A percentile compares a stretch with the other conserved stretches of the same genome.
Conservation (phyloP, 2,888 invertebrate genomes). For the Hypercompe scribonia region DNA sequence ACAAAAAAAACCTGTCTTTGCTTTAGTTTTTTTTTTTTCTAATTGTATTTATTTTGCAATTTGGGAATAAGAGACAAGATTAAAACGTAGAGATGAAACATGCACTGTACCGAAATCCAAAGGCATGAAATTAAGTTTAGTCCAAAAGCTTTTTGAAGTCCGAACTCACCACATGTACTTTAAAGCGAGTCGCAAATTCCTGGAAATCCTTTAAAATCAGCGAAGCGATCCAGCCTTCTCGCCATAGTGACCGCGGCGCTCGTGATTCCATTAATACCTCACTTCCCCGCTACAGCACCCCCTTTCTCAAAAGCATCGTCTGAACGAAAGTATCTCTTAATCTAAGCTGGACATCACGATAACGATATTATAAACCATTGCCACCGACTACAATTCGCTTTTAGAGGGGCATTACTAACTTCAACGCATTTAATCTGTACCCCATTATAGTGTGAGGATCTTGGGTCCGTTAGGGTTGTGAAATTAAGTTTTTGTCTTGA, state of each 20-base stretch:
- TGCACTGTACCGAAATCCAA: slow-evolving; percentile 38
- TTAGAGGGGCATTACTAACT: slow-evolving; percentile 79
- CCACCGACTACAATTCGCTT: slow-evolving; percentile 80
- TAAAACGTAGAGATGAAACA: slow-evolving; percentile 21
- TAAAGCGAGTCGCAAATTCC: slow-evolving; percentile 66
- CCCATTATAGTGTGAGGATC: slow-evolving; percentile 69
- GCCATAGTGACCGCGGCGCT: slow-evolving; percentile 65
- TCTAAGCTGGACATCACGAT: slow-evolving; percentile 78
- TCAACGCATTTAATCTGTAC: slow-evolving; percentile 78
- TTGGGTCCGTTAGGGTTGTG: slow-evolving; percentile 54
- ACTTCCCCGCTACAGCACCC: slow-evolving; percentile 44
- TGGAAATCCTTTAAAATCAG: slow-evolving; percentile 76
- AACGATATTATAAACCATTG: slow-evolving; percentile 81
- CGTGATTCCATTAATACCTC: slow-evolving; percentile 73
- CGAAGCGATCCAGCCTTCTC: slow-evolving; percentile 62
- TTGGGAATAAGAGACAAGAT: background rate
- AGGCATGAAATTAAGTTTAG: slow-evolving; percentile 56
- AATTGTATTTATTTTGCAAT: background rate
- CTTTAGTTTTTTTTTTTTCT: too few species aligned
- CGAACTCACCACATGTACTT: slow-evolving; percentile 64
- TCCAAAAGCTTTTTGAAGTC: slow-evolving; percentile 66
- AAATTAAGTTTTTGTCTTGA: slow-evolving; percentile 42
- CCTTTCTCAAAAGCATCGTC: slow-evolving; percentile 55
- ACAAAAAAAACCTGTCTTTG: too few species aligned
- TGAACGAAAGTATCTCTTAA: slow-evolving; percentile 75